Conservation (phyloP, 2,113 vertebrate genomes). For the Oreochromis spilurus region DNA sequence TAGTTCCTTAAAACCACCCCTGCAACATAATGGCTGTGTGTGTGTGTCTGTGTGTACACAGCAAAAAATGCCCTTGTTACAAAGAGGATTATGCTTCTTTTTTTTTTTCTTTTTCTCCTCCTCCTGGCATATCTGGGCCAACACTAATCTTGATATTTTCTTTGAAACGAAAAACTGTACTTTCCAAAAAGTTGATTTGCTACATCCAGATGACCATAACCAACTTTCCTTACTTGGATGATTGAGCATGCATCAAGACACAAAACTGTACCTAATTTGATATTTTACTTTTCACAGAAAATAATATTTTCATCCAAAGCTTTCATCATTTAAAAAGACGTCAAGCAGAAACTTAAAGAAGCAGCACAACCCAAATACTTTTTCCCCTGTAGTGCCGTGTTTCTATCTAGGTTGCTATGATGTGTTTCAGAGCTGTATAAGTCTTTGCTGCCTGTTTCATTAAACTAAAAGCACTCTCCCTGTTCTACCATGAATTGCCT, state of each 20-base stretch:
- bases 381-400: fast-evolving
- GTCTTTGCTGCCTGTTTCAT: neutral
- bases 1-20: neutral
- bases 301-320: neutral
- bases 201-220: neutral
- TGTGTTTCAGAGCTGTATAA: neutral
- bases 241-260: neutral
- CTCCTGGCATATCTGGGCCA: neutral
- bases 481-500: neutral
- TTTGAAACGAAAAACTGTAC: neutral
- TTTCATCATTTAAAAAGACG: neutral
- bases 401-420: fast-evolving
- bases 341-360: neutral
- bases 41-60: fast-evolving
- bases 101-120: neutral
- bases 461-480: neutral
- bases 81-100: neutral
- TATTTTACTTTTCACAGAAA: neutral
- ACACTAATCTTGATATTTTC: neutral
- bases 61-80: neutral
- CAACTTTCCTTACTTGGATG: neutral
- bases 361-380: neutral
- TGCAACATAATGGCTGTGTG: neutral
- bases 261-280: neutral
- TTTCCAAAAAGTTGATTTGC: neutral